phyloP scores from a whole-genome alignment of 2,113 vertebrate species.

The Hippocampus zosterae region DNA sequence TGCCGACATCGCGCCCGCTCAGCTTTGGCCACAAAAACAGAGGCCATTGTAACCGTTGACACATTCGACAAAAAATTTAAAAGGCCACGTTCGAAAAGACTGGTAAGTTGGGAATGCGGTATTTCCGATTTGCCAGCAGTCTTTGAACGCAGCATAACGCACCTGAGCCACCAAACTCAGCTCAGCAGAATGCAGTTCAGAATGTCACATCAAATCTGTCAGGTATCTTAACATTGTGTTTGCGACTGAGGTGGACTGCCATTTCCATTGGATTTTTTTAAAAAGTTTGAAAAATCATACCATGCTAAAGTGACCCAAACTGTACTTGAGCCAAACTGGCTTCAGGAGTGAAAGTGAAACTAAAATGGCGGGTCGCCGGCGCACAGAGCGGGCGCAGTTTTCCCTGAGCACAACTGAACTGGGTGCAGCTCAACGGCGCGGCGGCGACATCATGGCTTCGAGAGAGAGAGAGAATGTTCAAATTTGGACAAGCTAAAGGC shows the following conservation, averaged over 20 bases:
- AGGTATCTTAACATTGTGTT: neutral
- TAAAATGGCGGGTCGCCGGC: constrained; percentile 19
- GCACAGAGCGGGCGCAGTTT: constrained; percentile 55
- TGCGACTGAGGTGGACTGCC: neutral
- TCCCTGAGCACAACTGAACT: constrained; percentile 75
- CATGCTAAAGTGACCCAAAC: neutral
- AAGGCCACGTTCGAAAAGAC: neutral
- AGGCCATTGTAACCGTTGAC: neutral
- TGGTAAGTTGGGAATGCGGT: neutral
- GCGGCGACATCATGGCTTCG: constrained; percentile 63
- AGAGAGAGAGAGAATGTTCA: constrained; percentile 15
- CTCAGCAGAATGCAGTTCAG: neutral
- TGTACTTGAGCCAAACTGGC: neutral
- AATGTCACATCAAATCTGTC: neutral
- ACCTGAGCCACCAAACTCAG: neutral
- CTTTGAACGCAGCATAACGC: neutral
- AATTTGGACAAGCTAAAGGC: constrained; percentile 4
- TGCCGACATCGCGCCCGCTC: constrained; percentile 5
- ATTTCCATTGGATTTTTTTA: too few relatives aligned
- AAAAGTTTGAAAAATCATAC: too few relatives aligned
- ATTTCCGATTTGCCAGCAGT: neutral
- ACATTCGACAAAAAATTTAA: neutral
- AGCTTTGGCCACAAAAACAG: neutral
- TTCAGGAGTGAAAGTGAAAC: neutral
- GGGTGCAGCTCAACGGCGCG: constrained; percentile 36